Percentiles rank a stretch among this genome's conserved stretches.
Conservation (phyloP, 1,140 invertebrate genomes). For the Arctopsyche grandis region DNA sequence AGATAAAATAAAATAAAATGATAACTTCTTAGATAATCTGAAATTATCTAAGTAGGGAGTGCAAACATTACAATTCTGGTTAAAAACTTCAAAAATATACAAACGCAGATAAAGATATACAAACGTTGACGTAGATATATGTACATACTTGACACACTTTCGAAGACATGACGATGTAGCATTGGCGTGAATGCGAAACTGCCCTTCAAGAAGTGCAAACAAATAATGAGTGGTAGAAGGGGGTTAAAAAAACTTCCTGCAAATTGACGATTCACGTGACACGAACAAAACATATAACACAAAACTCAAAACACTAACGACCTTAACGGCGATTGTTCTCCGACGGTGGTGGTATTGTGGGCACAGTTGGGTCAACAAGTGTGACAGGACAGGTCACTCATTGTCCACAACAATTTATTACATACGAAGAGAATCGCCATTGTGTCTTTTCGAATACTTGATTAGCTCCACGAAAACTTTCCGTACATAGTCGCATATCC, state of each 20-base stretch:
- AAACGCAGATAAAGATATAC: too few species aligned
- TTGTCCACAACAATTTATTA: conserved; percentile 34
- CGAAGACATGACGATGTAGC: neutral
- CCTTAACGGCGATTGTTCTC: conserved; percentile 23
- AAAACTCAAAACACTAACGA: neutral
- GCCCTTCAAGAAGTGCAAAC: neutral
- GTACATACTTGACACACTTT: neutral
- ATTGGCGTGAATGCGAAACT: neutral
- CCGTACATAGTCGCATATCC: neutral
- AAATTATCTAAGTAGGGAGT: too few species aligned
- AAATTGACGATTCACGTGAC: conserved; percentile 16
- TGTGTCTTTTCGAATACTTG: conserved; percentile 22
- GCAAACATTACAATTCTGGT: too few species aligned
- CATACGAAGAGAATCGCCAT: neutral
- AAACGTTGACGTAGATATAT: neutral
- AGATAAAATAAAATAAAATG: too few species aligned
- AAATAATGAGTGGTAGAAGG: too few species aligned
- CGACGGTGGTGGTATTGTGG: neutral
- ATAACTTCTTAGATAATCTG: too few species aligned
- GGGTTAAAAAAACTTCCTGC: neutral
- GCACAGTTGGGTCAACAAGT: conserved; percentile 19
- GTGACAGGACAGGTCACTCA: conserved; percentile 29
- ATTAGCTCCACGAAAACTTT: too few species aligned
- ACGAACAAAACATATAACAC: neutral
- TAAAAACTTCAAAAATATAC: too few species aligned